Base-by-base conservation (phyloP, 2,888 invertebrate genomes). In the Eupithecia abbreviata region DNA sequence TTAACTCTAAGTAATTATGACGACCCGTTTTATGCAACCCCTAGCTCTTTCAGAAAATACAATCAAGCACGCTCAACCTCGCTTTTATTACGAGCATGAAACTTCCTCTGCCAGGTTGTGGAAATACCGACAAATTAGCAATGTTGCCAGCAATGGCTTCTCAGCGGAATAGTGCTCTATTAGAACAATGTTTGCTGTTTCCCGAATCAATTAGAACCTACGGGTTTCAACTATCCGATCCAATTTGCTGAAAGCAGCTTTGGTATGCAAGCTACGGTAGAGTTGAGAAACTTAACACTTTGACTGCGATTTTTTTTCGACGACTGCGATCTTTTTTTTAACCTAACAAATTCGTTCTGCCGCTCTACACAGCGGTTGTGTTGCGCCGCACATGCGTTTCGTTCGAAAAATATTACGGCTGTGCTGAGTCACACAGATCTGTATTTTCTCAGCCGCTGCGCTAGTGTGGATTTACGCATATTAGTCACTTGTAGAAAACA, bases 171-270 rank as follows among this genome's bases (percentile, higher is more conserved):
- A 18, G 18, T 18, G 18, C 18, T 58, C 18, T 58, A 58, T 58
- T 58, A 10, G 10, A 4, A 4, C 65, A 42, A 66, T 42, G 3
- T 66, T 42, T 42, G 15, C 15, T 55, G 71, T 71, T 55, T 71
- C 55, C 55, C 2, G 12, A 18, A 55, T n/a, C 55, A 71, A 71
- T 71, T 55, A 58, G 43, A 58, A 51, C 42, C 15, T n/a, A 55
- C 10, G 55, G 42, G 71, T 43, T 71, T 41, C 55, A 41, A 41
- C 41, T 55, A 42, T 58, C 55, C 42, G 18, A 41, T 55, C n/a
- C 71, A 55, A 71, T 71, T 71, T 55, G 15, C 65, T 66, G 65
- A 41, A 7, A 66, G 18, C 58, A 9, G 18, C 58, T 58, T 58
- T 18, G 18, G 58, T 10, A 18, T 58, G 18, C 18, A 58, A 18